Evolutionary conservation across 2,888 invertebrate species (phyloP), one percentile per base, ranked within the genome.

Genomic region (Sphaeridia pumilis): DNA sequence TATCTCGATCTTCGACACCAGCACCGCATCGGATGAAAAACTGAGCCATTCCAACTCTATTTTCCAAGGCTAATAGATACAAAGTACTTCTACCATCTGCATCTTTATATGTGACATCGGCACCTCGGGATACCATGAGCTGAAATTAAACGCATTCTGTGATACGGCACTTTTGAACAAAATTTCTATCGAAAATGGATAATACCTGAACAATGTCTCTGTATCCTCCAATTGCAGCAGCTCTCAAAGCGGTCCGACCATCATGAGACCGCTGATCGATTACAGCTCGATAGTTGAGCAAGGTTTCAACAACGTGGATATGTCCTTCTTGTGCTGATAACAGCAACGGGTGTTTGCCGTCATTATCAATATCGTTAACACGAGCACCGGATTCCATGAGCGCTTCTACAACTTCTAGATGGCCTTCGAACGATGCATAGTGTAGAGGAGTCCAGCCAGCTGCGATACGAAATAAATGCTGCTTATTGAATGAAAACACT

Each of bases 361-460:
- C 89, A 69, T 90, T 90, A 70, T 92, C 92, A 4, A 85, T 81
- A 69, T 88, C 87, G 67, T 88, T 87, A 10, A 88, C 81, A 68
- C 85, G 81, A 0, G 88, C 89, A 1, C 90, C 92, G 0, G 87
- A 87, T 67, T 90, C 89, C 0, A 92, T 71, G 1, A 88, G 71
- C 0, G 83, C 82, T 65, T 84, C 83, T 66, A 84, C 83, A 1
- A 89, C 87, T 67, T 85, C 85, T 48, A 79, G 73, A 69, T 92
- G 90, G 12, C 90, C 86, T 75, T 95, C 92, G 69, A 93, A 94
- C 14, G 94, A 88, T 0, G 94, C 85, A 69, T 95, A 94, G 69
- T 95, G 94, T 49, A 97, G 71, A 0, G 97, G 93, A 1, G 95
- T 94, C 95, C 94, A 95, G 0, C 95, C 64, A 22, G 61, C 59